Evolutionary conservation across 1,140 invertebrate genomes (phyloP), one percentile per base, ranked within the genome.

Genomic region (Frieseomelitta varia): DNA sequence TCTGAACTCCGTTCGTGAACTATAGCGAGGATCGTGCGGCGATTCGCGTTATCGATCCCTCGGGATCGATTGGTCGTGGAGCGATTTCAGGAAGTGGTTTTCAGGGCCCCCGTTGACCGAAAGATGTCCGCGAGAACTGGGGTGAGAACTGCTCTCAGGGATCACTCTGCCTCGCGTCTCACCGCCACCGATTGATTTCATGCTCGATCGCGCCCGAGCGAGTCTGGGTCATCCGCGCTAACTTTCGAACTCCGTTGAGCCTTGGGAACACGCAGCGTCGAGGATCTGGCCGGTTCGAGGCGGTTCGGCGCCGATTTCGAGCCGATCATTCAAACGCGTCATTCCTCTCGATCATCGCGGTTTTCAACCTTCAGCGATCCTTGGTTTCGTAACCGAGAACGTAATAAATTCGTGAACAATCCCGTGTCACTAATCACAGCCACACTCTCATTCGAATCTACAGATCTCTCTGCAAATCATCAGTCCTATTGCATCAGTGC

Each of bases 181-280:
- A 71, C 68, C 68, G 85, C n/a, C 71, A 39, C 76, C 79, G 90
- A 90, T 91, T 81, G 89, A 90, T 91, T 92, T 91, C 89, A 89
- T 87, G 88, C 87, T 88, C 82, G 85, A 90, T 91, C 86, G 88
- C 85, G 68, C 83, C 17, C 67, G 87, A 90, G 83, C 67, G 87
- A 90, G 83, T 91, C 87, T 89, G 87, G 90, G 88, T 92, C 90
- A 88, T 91, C 88, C 87, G 84, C 85, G 79, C 79, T 89, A 85
- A 87, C 88, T 84, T 83, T 89, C 77, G 77, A 89, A 80, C 65
- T 53, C 12, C 63, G 14, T 56, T n/a, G 65, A 74, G 47, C 30
- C 30, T 15, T 69, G 75, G 51, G 14, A 72, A 79, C 78, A 10
- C 78, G 85, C 77, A 65, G 65, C 55, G n/a, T 39, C 56, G 71